A percentile compares a stretch with the other conserved stretches of the same genome.
phyloP scores from a whole-genome alignment of 1,140 invertebrate genomes.

The Rhagoletis zephyria region DNA sequence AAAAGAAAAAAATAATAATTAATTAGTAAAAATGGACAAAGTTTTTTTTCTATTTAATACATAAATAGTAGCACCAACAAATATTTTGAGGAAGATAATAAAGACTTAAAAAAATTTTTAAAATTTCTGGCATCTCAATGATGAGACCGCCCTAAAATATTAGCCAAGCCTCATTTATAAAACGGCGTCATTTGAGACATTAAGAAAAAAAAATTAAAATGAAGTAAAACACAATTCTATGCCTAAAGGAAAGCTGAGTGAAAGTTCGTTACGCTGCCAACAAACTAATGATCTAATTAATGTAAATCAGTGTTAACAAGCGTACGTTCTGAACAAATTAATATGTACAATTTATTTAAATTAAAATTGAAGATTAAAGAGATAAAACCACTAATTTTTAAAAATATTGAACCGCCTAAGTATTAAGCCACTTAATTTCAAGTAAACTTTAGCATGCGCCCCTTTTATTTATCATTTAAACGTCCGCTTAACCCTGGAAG shows the following conservation, averaged over 20 bases:
- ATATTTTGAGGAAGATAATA: not conserved
- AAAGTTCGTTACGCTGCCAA: slow-evolving; percentile 6
- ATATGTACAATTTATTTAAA: slow-evolving; percentile 52
- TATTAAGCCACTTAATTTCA: not conserved
- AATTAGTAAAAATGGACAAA: not conserved
- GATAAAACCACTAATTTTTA: not conserved
- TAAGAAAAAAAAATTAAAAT: not conserved
- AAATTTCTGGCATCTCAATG: not conserved
- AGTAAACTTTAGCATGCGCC: not conserved
- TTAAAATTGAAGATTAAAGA: not conserved
- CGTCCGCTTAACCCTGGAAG: not conserved
- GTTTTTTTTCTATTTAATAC: too few species aligned
- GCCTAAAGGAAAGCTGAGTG: slow-evolving; percentile 23
- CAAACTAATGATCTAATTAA: slow-evolving; percentile 37
- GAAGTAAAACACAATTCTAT: not conserved
- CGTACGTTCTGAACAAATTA: slow-evolving; percentile 19
- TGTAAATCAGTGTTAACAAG: slow-evolving; percentile 41
- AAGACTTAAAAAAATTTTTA: slow-evolving; percentile 7
- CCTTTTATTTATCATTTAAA: not conserved
- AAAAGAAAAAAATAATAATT: slow-evolving; percentile 22
- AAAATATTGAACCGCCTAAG: not conserved
- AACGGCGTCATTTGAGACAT: not conserved
- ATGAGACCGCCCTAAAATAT: not conserved
- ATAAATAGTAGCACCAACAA: too few species aligned
- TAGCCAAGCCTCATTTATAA: not conserved